Percentiles rank a stretch among this genome's conserved stretches.
These are phyloP conservation scores for Mormyrus lacerda DNA, from an alignment of 2,113 vertebrate genomes.

Conservation along the genomic window DNA sequence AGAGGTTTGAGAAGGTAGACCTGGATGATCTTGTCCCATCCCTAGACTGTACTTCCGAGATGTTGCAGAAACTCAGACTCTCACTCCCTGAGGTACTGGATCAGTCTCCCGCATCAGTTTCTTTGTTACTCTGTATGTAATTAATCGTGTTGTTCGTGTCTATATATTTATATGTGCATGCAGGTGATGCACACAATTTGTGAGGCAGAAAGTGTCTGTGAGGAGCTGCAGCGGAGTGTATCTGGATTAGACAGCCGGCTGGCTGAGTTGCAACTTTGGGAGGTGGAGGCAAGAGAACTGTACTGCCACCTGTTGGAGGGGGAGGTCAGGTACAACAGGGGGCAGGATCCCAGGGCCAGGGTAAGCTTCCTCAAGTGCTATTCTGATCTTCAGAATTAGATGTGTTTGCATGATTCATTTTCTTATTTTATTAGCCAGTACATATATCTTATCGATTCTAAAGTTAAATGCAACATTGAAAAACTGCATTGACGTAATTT, in stretches of 20 bases:
- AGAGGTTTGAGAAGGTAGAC: constrained; percentile 57
- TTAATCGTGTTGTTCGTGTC: background rate
- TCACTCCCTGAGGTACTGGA: constrained; percentile 54
- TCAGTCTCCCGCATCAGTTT: background rate
- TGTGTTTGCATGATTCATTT: background rate
- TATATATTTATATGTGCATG: background rate
- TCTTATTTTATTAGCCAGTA: background rate
- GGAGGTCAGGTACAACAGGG: constrained; percentile 32
- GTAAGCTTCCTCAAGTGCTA: constrained; percentile 32
- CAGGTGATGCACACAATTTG: constrained; percentile 57
- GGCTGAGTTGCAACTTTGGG: constrained; percentile 64
- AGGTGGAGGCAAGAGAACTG: constrained; percentile 54
- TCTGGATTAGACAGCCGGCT: constrained; percentile 56
- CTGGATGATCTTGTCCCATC: constrained; percentile 44
- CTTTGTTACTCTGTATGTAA: background rate
- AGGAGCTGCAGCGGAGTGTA: constrained; percentile 55
- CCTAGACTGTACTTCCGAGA: constrained; percentile 47
- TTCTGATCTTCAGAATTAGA: background rate
- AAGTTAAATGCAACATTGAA: background rate
- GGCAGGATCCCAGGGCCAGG: constrained; percentile 51
- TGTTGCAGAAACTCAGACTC: constrained; percentile 49
- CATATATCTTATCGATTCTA: background rate
- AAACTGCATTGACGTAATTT: background rate
- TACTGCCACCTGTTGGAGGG: constrained; percentile 46
- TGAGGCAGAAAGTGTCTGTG: constrained; percentile 56